Evolutionary conservation across 2,113 vertebrate genomes (phyloP), one percentile per base, ranked within the genome.

Genomic region (Otus sunia): DNA sequence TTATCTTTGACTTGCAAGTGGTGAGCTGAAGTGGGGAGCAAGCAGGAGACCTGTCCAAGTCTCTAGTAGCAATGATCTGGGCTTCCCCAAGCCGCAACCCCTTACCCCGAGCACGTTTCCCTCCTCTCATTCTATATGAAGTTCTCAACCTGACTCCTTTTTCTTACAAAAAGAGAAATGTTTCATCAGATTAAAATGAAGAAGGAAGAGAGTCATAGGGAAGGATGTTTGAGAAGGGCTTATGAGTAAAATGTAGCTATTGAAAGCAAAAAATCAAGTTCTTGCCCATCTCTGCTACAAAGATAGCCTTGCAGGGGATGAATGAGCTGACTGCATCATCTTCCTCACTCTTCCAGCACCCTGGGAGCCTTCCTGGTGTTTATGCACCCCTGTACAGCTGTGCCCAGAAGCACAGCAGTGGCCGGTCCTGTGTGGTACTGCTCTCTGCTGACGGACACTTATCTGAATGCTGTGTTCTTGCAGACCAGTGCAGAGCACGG

Each of bases 1-100:
- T 95, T 82, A 94, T 92, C 92, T 95, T 49, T 94, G 79, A 86
- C 89, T 97, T 78, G 15, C 81, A 95, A 80, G 85, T 15, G 2
- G 72, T 68, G 75, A 94, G 72, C 71, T 88, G 83, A 96, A 86
- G 88, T 55, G 79, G 30, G 81, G 84, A 88, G 53, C 34, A 41
- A 92, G 88, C 90, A 91, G 86, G 92, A 94, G 80, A 86, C 53
- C 52, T 49, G 29, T 86, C 82, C 88, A 67, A 86, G 68, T 62
- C 88, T 45, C 78, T 86, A 76, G 85, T 13, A 78, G 68, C 86
- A 86, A 84, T 88, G 56, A 95, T 90, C 79, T 43, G 67, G 92
- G 84, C n/a, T 95, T 95, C 87, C 71, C 86, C 0, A 0, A 94
- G 87, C 37, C 29, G 0, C 74, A 97, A 82, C 59, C 94, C 84